A percentile compares a stretch with the other conserved stretches of the same genome.
These are phyloP conservation scores for Ectropis crepuscularia DNA, from an alignment of 2,888 invertebrate genomes.

Conservation along the genomic window DNA sequence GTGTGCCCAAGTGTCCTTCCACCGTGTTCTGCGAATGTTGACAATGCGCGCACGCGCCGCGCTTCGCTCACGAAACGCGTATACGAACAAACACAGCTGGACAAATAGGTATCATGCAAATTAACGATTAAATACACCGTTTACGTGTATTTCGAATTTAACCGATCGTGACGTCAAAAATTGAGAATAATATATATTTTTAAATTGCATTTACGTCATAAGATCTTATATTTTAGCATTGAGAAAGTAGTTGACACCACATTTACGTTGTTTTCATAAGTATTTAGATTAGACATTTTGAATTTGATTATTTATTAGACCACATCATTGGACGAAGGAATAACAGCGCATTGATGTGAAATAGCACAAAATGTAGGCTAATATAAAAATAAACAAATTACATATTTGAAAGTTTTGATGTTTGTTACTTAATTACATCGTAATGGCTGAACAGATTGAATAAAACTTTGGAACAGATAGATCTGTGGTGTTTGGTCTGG, in stretches of 20 bases:
- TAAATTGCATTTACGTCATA: background rate
- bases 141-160: slow-evolving; percentile 7
- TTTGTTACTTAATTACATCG: too few species aligned
- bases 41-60: slow-evolving; percentile 8
- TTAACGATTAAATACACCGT: slow-evolving; percentile 8
- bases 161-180: slow-evolving; percentile 3
- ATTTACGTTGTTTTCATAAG: too few species aligned
- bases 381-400: too few species aligned
- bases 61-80: background rate
- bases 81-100: slow-evolving; percentile 1
- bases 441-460: too few species aligned
- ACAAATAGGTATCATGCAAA: background rate
- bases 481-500: too few species aligned
- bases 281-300: too few species aligned
- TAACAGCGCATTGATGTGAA: too few species aligned
- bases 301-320: too few species aligned
- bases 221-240: background rate
- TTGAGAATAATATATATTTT: slow-evolving; percentile 2
- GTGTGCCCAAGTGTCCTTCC: background rate
- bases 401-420: too few species aligned
- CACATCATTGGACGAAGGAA: too few species aligned
- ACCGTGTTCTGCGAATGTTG: background rate
- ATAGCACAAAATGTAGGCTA: too few species aligned
- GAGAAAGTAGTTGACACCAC: background rate
- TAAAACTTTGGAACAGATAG: too few species aligned